These are phyloP conservation scores for Octopus sinensis DNA, from an alignment of 1,140 invertebrate species.

Conservation along the genomic window DNA sequence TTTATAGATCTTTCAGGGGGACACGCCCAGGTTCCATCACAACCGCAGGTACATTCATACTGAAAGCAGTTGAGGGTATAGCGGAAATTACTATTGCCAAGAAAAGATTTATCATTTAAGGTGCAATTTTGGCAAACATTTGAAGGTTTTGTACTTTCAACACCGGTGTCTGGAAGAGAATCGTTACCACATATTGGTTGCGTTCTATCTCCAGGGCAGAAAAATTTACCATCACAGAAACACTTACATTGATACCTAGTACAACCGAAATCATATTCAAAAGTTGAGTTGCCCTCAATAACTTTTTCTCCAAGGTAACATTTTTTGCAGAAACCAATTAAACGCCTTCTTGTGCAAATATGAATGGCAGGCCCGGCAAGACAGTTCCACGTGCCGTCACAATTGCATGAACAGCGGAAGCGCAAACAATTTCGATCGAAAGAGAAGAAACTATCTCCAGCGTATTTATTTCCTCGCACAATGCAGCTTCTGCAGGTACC, in stretches of 20 bases:
- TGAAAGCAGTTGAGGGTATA: constrained; percentile 31
- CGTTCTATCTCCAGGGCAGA: constrained; percentile 27
- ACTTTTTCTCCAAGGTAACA: not conserved
- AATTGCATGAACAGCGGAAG: constrained; percentile 35
- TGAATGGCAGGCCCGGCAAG: not conserved
- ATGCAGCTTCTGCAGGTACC: not conserved
- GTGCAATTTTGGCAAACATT: constrained; percentile 12
- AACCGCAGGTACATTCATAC: constrained; percentile 37
- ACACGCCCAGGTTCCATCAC: constrained; percentile 36
- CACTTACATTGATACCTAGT: constrained; percentile 34
- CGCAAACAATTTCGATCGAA: constrained; percentile 29
- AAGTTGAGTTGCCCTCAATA: constrained; percentile 28
- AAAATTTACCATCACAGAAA: constrained; percentile 37
- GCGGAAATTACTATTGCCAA: constrained; percentile 32
- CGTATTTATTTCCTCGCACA: not conserved
- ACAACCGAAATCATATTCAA: constrained; percentile 31
- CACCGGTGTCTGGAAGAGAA: not conserved
- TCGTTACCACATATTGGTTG: constrained; percentile 10
- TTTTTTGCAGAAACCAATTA: not conserved
- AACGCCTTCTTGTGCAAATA: not conserved
- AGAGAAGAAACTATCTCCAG: constrained; percentile 22
- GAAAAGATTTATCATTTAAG: constrained; percentile 16
- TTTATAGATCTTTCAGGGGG: constrained; percentile 32
- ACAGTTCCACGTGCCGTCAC: constrained; percentile 35
- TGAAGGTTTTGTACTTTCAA: not conserved